Evolutionary conservation across 2,888 invertebrate genomes (phyloP), one percentile per base, ranked within the genome.

Genomic region (Pelosia muscerda): DNA sequence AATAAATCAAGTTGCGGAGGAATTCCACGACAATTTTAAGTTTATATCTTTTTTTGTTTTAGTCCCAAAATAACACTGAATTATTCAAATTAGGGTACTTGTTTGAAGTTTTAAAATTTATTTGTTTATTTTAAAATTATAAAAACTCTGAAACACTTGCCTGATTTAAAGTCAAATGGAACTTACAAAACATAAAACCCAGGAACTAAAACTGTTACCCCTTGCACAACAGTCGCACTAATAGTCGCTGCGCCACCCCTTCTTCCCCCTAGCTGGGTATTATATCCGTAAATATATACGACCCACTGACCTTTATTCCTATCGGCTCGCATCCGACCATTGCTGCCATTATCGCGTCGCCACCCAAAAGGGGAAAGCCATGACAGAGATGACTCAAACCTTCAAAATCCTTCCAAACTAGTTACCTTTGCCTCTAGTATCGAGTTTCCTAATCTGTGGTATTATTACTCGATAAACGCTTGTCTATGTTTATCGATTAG

Each of bases 301-400:
- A 23, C 22, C 15, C 9, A 13, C 13, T 65, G 57, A 69, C 59
- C 67, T 63, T 63, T 60, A 55, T 64, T 59, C 23, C 57, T 49
- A 56, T 62, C 49, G 25, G 22, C 26, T 63, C 54, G 42, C 28
- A 56, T 31, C 22, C 19, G 53, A 25, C 56, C 31, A 23, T 11
- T 53, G 49, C 34, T 13, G 6, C 61, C 59, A 53, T 60, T 63
- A 28, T 64, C 55, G 61, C 49, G 70, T 80, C 72, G 74, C 69
- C 79, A 76, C 77, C 75, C 76, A 11, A 56, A 62, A 75, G 72
- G 71, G 69, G 73, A 68, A 69, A 71, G 68, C 66, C n/a, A 79
- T 83, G 84, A 86, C 82, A 80, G 83, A 86, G 87, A 87, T 87
- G 84, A 86, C 87, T 87, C 83, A 81, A 79, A 69, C 25, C 25